Percentiles rank a stretch among this genome's conserved stretches.
These are phyloP conservation scores for Neodiprion fabricii DNA, from an alignment of 1,140 invertebrate genomes.

Conservation along the genomic window DNA sequence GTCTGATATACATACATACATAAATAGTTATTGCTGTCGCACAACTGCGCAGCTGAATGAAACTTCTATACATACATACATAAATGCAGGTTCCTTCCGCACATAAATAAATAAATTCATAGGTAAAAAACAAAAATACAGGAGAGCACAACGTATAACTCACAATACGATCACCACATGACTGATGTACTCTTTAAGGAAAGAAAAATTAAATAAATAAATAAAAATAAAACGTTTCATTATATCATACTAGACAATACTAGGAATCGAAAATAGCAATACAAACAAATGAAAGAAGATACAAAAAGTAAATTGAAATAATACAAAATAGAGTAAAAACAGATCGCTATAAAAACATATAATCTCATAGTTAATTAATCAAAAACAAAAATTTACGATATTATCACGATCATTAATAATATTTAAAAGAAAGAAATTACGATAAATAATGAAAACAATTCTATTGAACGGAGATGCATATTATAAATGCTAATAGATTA, in stretches of 20 bases:
- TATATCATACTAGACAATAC: background rate
- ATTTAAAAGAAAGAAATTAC: background rate
- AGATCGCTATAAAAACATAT: background rate
- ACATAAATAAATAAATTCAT: background rate
- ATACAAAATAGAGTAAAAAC: background rate
- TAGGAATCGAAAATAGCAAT: background rate
- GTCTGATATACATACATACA: too few relatives aligned
- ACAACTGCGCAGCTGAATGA: too few relatives aligned
- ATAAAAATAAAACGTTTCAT: background rate
- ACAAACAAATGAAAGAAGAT: background rate
- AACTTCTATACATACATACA: too few relatives aligned
- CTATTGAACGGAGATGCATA: background rate
- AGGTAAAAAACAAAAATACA: background rate
- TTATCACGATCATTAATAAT: background rate
- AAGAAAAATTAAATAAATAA: background rate
- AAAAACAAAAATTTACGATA: background rate
- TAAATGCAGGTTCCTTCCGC: constrained; percentile 1
- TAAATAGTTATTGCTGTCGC: too few relatives aligned
- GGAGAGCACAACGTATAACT: background rate
- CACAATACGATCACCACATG: background rate
- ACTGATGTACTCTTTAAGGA: constrained; percentile 2
- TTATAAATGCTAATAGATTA: background rate
- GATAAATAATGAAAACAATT: background rate
- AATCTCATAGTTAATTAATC: background rate
- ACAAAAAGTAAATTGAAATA: background rate